Base-by-base conservation (phyloP, 2,797 vertebrate genomes). In the Leontopithecus rosalia region DNA sequence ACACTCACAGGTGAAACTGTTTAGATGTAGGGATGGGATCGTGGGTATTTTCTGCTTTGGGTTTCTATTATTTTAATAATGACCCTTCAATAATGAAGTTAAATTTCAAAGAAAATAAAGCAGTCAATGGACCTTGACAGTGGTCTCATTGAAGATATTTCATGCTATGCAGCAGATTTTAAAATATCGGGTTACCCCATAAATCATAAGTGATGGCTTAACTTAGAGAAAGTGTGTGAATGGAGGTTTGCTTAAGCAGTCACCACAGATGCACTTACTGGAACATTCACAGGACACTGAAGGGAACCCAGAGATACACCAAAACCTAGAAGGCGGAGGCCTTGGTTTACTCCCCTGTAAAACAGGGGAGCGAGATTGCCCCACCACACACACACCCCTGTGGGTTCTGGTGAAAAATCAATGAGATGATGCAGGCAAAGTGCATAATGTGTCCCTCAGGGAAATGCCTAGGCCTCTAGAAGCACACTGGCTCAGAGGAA, bases 41-140 rank as follows among this genome's bases (percentile, higher is more conserved):
- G 3, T 39, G 12, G 11, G 39, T 2, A 13, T 15, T 28, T 58
- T 86, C 30, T 90, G 67, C 58, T 33, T 64, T 24, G 64, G 28
- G 50, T 52, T 88, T 87, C 95, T 91, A 30, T 84, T 43, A 91
- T 43, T 93, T 91, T 81, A 43, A 79, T 77, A 43, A 39, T 64
- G 61, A 57, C 2, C 55, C 79, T 93, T 83, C 19, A 2, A 58
- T 11, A 58, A 84, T 5, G 75, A 96, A 95, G 80, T 22, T 72
- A 90, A 90, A 81, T 90, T 48, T 81, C 72, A 70, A 55, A 93
- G 81, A 72, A 77, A 85, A 82, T 64, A 48, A 95, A 93, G 67
- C 80, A 89, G 83, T 67, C 75, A 39, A 41, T 77, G 39, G 82
- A 24, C 57, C 39, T 43, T 28, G 58, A 79, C n/a, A 50, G 11